phyloP scores from a whole-genome alignment of 2,888 invertebrate genomes.

The Stenoptilia bipunctidactyla region DNA sequence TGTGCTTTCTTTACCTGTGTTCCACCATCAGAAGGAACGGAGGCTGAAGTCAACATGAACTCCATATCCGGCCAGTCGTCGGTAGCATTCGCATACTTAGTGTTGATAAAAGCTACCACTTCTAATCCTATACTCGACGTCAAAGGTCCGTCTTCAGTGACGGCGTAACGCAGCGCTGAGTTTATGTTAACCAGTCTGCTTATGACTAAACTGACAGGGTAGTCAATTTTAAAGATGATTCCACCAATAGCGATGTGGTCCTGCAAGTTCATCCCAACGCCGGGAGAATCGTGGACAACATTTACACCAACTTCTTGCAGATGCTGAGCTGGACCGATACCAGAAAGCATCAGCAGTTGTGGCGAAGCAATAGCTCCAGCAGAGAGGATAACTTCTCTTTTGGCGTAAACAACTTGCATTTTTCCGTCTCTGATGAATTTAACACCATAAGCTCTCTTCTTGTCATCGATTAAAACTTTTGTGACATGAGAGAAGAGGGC shows the following conservation, averaged over 20 bases:
- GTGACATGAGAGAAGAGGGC: slow-evolving; percentile 86
- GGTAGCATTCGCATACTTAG: slow-evolving; percentile 87
- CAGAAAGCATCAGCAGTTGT: slow-evolving; percentile 91
- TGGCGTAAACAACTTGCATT: slow-evolving; percentile 75
- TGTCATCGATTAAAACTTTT: slow-evolving; percentile 77
- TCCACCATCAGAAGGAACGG: slow-evolving; percentile 88
- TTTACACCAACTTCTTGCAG: slow-evolving; percentile 78
- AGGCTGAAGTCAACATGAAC: slow-evolving; percentile 88
- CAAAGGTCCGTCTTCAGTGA: slow-evolving; percentile 88
- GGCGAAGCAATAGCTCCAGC: slow-evolving; percentile 94
- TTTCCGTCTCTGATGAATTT: slow-evolving; percentile 79
- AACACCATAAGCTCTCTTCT: slow-evolving; percentile 82
- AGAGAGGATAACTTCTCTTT: slow-evolving; percentile 85
- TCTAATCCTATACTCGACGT: slow-evolving; percentile 91
- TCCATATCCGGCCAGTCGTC: slow-evolving; percentile 95
- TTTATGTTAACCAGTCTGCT: slow-evolving; percentile 86
- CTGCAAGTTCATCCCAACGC: slow-evolving; percentile 89
- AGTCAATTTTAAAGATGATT: slow-evolving; percentile 83
- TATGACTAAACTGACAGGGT: slow-evolving; percentile 84
- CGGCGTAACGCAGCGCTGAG: slow-evolving; percentile 84
- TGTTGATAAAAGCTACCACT: slow-evolving; percentile 88
- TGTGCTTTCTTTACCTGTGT: slow-evolving; percentile 84
- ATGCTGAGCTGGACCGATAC: slow-evolving; percentile 85
- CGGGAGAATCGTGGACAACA: slow-evolving; percentile 81
- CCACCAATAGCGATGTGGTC: slow-evolving; percentile 93